A percentile compares a stretch with the other conserved stretches of the same genome.
phyloP scores from a whole-genome alignment of 2,888 invertebrate genomes.

The Linnaemya tessellans region DNA sequence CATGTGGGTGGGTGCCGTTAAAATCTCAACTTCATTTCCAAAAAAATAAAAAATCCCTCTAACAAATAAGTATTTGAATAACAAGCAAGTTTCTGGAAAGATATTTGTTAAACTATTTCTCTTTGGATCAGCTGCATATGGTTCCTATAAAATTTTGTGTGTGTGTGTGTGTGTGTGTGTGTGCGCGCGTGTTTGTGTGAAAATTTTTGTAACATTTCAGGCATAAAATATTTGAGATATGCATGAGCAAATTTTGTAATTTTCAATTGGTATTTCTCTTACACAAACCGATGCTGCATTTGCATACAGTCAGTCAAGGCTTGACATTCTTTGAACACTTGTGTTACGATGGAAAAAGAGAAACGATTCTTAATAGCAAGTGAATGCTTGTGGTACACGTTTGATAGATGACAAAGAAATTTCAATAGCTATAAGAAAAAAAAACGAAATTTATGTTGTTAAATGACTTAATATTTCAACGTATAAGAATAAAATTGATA shows the following conservation, averaged over 20 bases:
- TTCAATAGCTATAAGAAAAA: background rate
- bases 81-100: background rate
- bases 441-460: background rate
- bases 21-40: no score
- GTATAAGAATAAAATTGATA: background rate
- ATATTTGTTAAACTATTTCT: background rate
- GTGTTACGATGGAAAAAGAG: background rate
- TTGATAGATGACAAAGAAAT: background rate
- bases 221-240: background rate
- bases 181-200: background rate
- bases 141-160: background rate
- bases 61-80: background rate
- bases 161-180: background rate
- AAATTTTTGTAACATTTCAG: background rate
- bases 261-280: background rate
- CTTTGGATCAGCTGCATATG: background rate
- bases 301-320: background rate
- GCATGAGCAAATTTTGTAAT: background rate
- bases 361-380: background rate
- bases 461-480: background rate
- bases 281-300: background rate
- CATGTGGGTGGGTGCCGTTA: no score
- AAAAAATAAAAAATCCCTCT: no score
- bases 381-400: background rate
- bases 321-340: background rate